Evolutionary conservation across 1,140 invertebrate species (phyloP).

Genomic region (Drosophila equinoxialis): DNA sequence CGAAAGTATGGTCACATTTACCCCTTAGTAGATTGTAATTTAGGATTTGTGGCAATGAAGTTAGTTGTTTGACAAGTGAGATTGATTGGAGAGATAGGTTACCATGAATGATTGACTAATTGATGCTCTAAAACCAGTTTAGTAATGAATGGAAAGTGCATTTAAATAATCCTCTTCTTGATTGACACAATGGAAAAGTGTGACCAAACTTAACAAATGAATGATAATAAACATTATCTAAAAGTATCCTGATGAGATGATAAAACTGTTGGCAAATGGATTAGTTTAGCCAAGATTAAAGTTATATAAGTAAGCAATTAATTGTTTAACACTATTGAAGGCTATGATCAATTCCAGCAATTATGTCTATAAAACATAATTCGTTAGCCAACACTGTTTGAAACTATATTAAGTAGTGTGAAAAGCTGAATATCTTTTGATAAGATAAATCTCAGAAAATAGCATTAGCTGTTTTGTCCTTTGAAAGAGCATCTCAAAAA

Average conservation of each 20-base stretch:
- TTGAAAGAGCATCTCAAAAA: slow-evolving; percentile 4
- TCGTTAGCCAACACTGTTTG: no score
- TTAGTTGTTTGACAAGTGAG: slow-evolving; percentile 11
- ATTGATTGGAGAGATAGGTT: slow-evolving; percentile 9
- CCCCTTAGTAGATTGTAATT: slow-evolving; percentile 55
- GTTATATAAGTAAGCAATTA: no score
- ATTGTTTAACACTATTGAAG: no score
- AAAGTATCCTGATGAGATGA: no score
- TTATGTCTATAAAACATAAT: no score
- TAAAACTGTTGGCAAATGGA: no score
- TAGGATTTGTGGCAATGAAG: slow-evolving; percentile 34
- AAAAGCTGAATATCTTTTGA: no score
- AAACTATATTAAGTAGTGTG: no score
- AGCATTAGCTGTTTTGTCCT: background rate
- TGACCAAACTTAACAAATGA: background rate
- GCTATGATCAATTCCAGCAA: no score
- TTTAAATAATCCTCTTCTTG: background rate
- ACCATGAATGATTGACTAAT: background rate
- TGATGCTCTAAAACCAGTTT: slow-evolving; percentile 26
- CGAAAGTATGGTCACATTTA: slow-evolving; percentile 10
- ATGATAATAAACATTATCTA: background rate
- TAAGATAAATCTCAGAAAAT: no score
- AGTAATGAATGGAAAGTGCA: background rate
- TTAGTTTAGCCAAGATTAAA: background rate
- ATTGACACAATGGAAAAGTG: background rate